These are phyloP conservation scores for Noctua janthina DNA, from an alignment of 2,888 invertebrate species.

Conservation along the genomic window DNA sequence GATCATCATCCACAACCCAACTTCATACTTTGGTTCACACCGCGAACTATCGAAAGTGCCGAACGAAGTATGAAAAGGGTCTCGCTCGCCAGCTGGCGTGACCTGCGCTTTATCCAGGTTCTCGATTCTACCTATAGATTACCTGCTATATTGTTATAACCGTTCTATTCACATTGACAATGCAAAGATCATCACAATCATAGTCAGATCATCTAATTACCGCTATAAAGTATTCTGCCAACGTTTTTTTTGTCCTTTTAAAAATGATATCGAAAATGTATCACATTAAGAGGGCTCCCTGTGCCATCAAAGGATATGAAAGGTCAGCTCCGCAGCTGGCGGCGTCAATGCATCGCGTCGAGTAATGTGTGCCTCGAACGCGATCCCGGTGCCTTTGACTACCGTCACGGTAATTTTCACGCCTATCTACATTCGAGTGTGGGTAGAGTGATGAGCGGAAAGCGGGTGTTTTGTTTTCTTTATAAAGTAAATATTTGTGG, in stretches of 20 bases:
- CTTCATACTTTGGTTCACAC: neutral
- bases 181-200: neutral
- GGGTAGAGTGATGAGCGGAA: conserved; percentile 4
- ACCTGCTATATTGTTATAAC: no score
- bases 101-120: neutral
- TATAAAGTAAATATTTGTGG: neutral
- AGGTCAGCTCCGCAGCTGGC: conserved; percentile 39
- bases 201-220: neutral
- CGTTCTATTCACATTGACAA: no score
- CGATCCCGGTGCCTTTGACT: conserved; percentile 30
- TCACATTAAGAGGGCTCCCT: neutral
- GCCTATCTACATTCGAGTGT: conserved; percentile 15
- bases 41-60: no score
- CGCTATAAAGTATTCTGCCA: neutral
- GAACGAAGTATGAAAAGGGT: no score
- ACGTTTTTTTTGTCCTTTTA: conserved; percentile 14
- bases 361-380: conserved; percentile 20
- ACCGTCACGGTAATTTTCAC: conserved; percentile 50
- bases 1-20: neutral
- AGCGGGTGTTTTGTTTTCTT: neutral
- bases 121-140: neutral
- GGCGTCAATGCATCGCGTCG: conserved; percentile 28
- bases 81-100: no score
- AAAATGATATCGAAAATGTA: neutral
- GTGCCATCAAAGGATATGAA: conserved; percentile 33